Evolutionary conservation across 2,888 invertebrate genomes (phyloP).

Genomic region (Caenorhabditis imperialis): DNA sequence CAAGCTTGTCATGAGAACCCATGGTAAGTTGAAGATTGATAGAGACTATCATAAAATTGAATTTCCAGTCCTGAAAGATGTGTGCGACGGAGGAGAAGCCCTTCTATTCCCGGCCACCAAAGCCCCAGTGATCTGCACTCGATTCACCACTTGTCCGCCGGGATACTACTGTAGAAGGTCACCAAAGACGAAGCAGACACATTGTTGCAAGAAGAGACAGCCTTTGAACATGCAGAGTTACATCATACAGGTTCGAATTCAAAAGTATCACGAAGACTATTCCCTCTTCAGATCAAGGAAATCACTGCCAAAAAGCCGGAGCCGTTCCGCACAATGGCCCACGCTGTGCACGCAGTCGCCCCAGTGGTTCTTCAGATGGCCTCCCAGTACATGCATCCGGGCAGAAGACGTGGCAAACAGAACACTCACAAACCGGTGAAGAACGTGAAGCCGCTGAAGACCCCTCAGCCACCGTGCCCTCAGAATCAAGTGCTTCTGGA

Average conservation of each 20-base stretch:
- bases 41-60: background rate
- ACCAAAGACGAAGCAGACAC: conserved; percentile 51
- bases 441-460: conserved; percentile 20
- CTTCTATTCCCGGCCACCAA: conserved; percentile 61
- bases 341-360: conserved; percentile 17
- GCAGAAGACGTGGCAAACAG: conserved; percentile 25
- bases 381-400: conserved; percentile 49
- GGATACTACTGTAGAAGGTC: conserved; percentile 61
- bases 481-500: conserved; percentile 60
- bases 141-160: conserved; percentile 56
- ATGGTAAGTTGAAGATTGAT: conserved; percentile 26
- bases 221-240: conserved; percentile 59
- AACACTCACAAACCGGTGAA: conserved; percentile 41
- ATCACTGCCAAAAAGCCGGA: conserved; percentile 36
- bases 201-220: conserved; percentile 61
- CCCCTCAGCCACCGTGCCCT: conserved; percentile 43
- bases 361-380: conserved; percentile 30
- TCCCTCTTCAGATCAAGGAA: conserved; percentile 40
- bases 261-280: background rate
- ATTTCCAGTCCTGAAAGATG: conserved; percentile 56
- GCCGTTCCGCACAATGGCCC: conserved; percentile 22
- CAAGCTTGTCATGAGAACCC: conserved; percentile 39
- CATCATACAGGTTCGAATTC: conserved; percentile 47
- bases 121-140: conserved; percentile 61
- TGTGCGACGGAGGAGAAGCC: conserved; percentile 61